Percentiles rank a stretch among this genome's conserved stretches.
These are phyloP conservation scores for Todiramphus saurophagus DNA, from an alignment of 2,113 vertebrate species.

Conservation along the genomic window DNA sequence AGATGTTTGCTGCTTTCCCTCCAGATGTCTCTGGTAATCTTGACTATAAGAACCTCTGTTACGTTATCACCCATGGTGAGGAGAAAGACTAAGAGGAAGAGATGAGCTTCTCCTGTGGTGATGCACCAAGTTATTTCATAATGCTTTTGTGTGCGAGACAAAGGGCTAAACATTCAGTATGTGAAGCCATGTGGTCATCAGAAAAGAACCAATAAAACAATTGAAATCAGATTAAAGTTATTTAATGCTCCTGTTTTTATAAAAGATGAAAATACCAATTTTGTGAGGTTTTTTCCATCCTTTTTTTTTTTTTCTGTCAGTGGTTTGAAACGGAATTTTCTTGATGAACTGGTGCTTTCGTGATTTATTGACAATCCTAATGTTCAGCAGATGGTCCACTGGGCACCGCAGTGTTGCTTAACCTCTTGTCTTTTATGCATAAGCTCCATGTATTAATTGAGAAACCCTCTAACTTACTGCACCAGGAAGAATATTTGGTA, in stretches of 20 bases:
- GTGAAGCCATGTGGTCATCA: slow-evolving; percentile 14
- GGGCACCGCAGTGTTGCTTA: slow-evolving; percentile 38
- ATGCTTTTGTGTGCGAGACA: not conserved
- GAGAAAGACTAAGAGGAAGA: slow-evolving; percentile 82
- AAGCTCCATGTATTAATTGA: slow-evolving; percentile 22
- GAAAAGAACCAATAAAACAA: slow-evolving; percentile 62
- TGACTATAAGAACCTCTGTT: slow-evolving; percentile 91
- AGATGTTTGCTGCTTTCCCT: slow-evolving; percentile 90
- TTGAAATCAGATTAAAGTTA: slow-evolving; percentile 44
- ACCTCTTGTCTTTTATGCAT: slow-evolving; percentile 50
- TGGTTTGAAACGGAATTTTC: slow-evolving; percentile 67
- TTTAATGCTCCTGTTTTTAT: slow-evolving; percentile 27
- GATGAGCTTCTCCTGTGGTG: not conserved
- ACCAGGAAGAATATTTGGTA: slow-evolving; percentile 20
- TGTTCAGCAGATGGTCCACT: slow-evolving; percentile 63
- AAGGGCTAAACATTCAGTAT: not conserved
- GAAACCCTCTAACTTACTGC: slow-evolving; percentile 13
- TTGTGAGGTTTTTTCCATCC: slow-evolving; percentile 28
- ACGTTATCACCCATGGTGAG: slow-evolving; percentile 89
- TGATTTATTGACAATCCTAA: slow-evolving; percentile 70
- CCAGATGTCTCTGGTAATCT: slow-evolving; percentile 89
- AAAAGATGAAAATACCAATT: slow-evolving; percentile 46
- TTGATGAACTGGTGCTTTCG: slow-evolving; percentile 64
- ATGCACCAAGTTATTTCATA: not conserved
- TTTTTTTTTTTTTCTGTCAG: slow-evolving; percentile 3